Percentiles rank a stretch among this genome's conserved stretches.
Conservation (phyloP, 1,140 invertebrate species). For the Archivesica marissinica region DNA sequence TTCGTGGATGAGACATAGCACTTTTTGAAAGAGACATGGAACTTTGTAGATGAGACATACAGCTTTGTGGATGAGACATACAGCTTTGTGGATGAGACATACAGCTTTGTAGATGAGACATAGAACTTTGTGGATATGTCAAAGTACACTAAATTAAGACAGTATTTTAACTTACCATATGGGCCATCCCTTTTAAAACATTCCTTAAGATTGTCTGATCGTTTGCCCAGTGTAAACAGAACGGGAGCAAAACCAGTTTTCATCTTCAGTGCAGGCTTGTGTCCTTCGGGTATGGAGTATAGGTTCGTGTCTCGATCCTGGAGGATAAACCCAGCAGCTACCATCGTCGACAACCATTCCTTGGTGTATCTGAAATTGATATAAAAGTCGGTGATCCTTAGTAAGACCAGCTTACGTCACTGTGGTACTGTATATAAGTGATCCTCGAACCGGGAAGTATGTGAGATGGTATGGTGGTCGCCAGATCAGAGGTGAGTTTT, state of each 20-base stretch:
- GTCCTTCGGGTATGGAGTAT: constrained; percentile 3
- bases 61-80: no score
- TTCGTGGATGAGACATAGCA: not conserved
- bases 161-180: not conserved
- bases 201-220: constrained; percentile 4
- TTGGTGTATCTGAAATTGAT: constrained; percentile 33
- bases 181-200: constrained; percentile 56
- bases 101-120: no score
- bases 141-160: not conserved
- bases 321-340: constrained; percentile 19
- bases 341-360: constrained; percentile 52
- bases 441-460: no score
- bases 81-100: no score
- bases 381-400: no score
- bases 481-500: no score
- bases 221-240: not conserved
- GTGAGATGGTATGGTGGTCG: no score
- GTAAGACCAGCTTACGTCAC: no score
- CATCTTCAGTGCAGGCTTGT: not conserved
- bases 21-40: not conserved
- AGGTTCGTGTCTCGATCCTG: constrained; percentile 19
- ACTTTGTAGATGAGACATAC: no score
- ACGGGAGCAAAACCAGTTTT: not conserved
- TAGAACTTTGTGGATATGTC: not conserved
- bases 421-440: no score